These are phyloP conservation scores for Xyrauchen texanus DNA, from an alignment of 2,113 vertebrate genomes.

Conservation along the genomic window DNA sequence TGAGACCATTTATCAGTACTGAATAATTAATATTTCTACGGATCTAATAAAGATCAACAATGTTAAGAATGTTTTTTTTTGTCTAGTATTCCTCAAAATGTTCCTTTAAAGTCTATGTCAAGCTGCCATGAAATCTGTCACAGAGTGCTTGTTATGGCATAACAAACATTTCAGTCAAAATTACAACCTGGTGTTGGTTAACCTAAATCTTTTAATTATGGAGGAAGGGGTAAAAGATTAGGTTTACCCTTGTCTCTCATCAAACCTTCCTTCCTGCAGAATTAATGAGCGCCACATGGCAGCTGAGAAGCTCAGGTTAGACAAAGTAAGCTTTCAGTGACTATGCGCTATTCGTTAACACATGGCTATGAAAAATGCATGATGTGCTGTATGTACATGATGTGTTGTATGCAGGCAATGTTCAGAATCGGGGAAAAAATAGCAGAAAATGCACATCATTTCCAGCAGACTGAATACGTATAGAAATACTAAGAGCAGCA, in stretches of 20 bases:
- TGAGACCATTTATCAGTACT: no score
- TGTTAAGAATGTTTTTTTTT: no score
- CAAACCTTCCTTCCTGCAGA: constrained; percentile 62
- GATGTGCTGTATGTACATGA: neutral
- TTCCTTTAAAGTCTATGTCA: no score
- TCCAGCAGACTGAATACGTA: no score
- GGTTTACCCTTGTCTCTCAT: constrained; percentile 59
- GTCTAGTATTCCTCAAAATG: no score
- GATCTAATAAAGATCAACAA: no score
- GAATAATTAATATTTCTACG: no score
- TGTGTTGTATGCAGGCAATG: neutral
- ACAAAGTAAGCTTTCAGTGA: neutral
- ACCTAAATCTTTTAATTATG: constrained; percentile 64
- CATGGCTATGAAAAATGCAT: constrained; percentile 1
- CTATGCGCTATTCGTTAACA: neutral
- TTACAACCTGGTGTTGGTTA: neutral
- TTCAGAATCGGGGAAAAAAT: neutral
- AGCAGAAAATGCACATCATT: neutral
- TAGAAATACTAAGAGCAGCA: no score
- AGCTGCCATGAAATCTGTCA: neutral
- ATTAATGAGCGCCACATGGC: constrained; percentile 63
- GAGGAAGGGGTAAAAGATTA: constrained; percentile 63
- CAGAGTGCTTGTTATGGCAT: neutral
- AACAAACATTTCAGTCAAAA: neutral
- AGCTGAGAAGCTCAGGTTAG: constrained; percentile 29